These are phyloP conservation scores for Patella caerulea DNA, from an alignment of 2,888 invertebrate genomes.

Conservation along the genomic window DNA sequence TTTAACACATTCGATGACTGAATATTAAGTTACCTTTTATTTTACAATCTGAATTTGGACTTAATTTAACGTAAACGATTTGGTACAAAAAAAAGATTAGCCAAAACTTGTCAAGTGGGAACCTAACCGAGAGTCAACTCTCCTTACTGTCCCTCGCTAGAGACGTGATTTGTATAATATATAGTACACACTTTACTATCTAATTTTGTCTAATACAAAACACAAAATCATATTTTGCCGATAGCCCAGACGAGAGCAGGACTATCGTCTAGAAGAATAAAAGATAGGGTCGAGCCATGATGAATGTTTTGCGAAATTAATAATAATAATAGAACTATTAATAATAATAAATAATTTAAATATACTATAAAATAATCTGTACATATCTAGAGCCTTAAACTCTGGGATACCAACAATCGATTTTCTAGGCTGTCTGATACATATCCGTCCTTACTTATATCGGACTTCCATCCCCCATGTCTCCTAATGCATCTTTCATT, in stretches of 20 bases:
- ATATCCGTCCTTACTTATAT: slow-evolving; percentile 23
- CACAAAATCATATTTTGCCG: not conserved
- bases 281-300: not conserved
- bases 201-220: no score
- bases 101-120: no score
- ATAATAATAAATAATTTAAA: not conserved
- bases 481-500: slow-evolving; percentile 19
- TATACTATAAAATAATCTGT: not conserved
- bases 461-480: slow-evolving; percentile 23
- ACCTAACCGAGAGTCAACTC: no score
- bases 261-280: not conserved
- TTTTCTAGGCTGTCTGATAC: slow-evolving; percentile 15
- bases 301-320: not conserved
- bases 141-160: no score
- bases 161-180: no score
- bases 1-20: no score
- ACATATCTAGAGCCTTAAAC: slow-evolving; percentile 13
- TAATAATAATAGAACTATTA: not conserved
- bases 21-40: no score
- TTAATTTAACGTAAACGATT: no score
- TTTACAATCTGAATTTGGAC: no score
- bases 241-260: not conserved
- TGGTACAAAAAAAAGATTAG: no score
- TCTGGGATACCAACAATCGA: slow-evolving; percentile 14
- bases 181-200: no score